Conservation (phyloP, 2,888 invertebrate genomes). For the Cetonia aurata region DNA sequence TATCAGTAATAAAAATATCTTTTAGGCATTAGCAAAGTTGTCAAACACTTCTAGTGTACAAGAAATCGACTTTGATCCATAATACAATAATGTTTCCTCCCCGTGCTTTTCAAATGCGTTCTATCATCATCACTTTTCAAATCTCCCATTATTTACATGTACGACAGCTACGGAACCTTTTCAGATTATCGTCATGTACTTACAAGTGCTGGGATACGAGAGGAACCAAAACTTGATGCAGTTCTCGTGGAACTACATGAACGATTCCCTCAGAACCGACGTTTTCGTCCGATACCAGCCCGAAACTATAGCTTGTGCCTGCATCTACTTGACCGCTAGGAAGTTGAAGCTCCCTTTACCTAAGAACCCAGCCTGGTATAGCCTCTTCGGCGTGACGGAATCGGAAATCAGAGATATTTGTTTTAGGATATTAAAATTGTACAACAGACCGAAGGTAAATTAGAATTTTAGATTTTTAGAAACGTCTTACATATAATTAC, state of each 20-base stretch:
- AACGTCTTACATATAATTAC: too few species aligned
- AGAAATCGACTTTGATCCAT: too few species aligned
- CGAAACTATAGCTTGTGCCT: constrained; percentile 99
- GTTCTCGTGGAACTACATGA: constrained; percentile 99
- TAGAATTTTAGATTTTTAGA: neutral
- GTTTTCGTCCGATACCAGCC: constrained; percentile 96
- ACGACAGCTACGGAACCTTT: constrained; percentile 54
- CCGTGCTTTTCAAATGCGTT: neutral
- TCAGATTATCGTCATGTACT: constrained; percentile 90
- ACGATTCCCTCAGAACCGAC: constrained; percentile 96
- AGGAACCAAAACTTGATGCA: constrained; percentile 92
- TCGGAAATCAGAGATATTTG: constrained; percentile 88
- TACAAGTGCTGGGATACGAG: constrained; percentile 92
- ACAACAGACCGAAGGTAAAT: constrained; percentile 83
- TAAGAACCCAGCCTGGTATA: constrained; percentile 90
- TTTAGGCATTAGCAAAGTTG: too few species aligned
- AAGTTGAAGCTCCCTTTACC: constrained; percentile 89
- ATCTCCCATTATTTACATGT: constrained; percentile 7
- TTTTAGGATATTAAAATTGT: constrained; percentile 84
- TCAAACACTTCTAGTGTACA: too few species aligned
- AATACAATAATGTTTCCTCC: too few species aligned
- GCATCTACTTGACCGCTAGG: constrained; percentile 95
- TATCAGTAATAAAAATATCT: too few species aligned
- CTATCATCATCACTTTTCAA: constrained; percentile 13
- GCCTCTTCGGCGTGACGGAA: constrained; percentile 87